A percentile compares a stretch with the other conserved stretches of the same genome.
Conservation (phyloP, 2,888 invertebrate species). For the Meta bourneti region DNA sequence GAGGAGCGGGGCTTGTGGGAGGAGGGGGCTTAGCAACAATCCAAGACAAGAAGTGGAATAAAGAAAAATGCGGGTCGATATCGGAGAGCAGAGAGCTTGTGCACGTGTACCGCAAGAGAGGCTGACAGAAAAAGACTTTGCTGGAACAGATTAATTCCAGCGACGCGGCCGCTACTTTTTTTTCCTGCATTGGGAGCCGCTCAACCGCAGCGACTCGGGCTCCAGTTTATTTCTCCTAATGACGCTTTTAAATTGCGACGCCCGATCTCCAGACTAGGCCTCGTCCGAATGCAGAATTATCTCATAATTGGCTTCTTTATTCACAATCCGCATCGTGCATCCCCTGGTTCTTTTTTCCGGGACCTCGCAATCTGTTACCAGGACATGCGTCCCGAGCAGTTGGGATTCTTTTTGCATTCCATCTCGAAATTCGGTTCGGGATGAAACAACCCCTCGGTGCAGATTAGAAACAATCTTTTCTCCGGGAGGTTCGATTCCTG, state of each 20-base stretch:
- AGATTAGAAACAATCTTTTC: too few species aligned
- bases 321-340: not conserved
- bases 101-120: constrained; percentile 18
- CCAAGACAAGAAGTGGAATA: constrained; percentile 61
- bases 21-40: constrained; percentile 65
- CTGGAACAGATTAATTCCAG: constrained; percentile 53
- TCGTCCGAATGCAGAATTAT: constrained; percentile 21
- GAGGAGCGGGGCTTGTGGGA: not conserved
- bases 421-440: too few species aligned
- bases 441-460: too few species aligned
- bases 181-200: constrained; percentile 1
- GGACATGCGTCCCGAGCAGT: not conserved
- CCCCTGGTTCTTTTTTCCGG: not conserved
- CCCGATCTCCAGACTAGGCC: constrained; percentile 30
- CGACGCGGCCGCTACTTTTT: constrained; percentile 20
- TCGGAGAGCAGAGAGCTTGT: constrained; percentile 37
- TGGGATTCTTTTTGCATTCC: too few species aligned
- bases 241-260: constrained; percentile 48
- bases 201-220: constrained; percentile 24
- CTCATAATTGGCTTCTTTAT: constrained; percentile 15
- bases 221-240: constrained; percentile 46
- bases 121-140: constrained; percentile 54
- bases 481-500: too few species aligned
- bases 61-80: constrained; percentile 52
- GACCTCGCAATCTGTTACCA: not conserved